Percentiles rank a stretch among this genome's conserved stretches.
Conservation (phyloP, 2,797 vertebrate species). For the Tapera naevia region DNA sequence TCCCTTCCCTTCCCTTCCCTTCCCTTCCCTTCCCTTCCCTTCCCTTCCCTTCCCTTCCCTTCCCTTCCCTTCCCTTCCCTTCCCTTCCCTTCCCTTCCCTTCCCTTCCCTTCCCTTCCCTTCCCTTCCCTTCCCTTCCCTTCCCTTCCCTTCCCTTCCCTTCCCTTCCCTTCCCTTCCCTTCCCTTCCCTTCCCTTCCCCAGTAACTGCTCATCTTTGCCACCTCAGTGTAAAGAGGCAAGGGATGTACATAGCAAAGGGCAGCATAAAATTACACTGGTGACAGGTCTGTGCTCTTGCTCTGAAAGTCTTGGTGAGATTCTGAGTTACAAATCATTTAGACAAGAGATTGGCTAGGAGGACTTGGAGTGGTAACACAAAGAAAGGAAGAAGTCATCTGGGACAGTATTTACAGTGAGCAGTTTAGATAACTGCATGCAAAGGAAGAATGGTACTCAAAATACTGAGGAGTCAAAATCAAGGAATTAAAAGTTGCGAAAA, state of each 20-base stretch:
- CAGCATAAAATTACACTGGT: not conserved
- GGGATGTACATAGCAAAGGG: not conserved
- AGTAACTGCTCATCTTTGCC: too few species aligned
- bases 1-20: too few species aligned
- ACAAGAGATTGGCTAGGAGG: not conserved
- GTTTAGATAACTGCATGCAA: not conserved
- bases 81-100: too few species aligned
- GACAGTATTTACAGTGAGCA: not conserved
- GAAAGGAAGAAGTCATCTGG: not conserved
- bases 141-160: too few species aligned
- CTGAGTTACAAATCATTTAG: slow-evolving; percentile 24
- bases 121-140: not conserved
- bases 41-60: not conserved
- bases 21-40: not conserved
- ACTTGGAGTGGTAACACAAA: not conserved
- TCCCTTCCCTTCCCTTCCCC: too few species aligned
- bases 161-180: not conserved
- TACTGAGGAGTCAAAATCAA: not conserved
- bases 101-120: not conserved
- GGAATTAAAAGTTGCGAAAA: not conserved
- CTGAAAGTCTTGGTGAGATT: slow-evolving; percentile 7
- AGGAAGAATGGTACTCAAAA: not conserved
- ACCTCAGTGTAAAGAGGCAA: not conserved
- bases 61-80: not conserved
- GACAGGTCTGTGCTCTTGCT: not conserved